A percentile compares a stretch with the other conserved stretches of the same genome.
These are phyloP conservation scores for Telmatochromis brichardi DNA, from an alignment of 2,113 vertebrate genomes.

Conservation along the genomic window DNA sequence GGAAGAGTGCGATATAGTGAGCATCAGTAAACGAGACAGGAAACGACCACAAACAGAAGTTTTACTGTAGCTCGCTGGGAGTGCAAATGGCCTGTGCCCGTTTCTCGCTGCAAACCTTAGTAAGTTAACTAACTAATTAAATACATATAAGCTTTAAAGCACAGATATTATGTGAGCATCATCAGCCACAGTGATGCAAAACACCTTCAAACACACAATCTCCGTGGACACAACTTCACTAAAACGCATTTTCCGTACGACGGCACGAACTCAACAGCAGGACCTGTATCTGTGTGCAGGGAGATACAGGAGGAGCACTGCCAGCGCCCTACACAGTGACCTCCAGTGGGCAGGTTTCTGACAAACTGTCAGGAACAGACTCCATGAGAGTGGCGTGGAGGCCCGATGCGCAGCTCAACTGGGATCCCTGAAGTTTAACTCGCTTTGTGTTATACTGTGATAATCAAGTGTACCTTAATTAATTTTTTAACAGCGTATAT, in stretches of 20 bases:
- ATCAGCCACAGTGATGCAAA: neutral
- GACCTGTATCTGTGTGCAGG: rapidly evolving
- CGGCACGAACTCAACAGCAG: rapidly evolving
- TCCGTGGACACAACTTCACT: rapidly evolving
- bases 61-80: neutral
- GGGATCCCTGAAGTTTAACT: neutral
- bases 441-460: neutral
- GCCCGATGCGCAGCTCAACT: neutral
- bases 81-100: neutral
- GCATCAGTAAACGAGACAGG: neutral
- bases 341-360: rapidly evolving
- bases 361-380: neutral
- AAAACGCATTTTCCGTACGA: neutral
- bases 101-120: neutral
- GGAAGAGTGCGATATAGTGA: neutral
- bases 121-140: neutral
- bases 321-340: rapidly evolving
- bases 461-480: rapidly evolving
- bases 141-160: neutral
- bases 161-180: rapidly evolving
- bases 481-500: neutral
- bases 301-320: neutral
- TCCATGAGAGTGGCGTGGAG: rapidly evolving
- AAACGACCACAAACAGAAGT: neutral
- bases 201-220: neutral